Conservation (phyloP, 2,113 vertebrate genomes). For the Sorex fumeus region DNA sequence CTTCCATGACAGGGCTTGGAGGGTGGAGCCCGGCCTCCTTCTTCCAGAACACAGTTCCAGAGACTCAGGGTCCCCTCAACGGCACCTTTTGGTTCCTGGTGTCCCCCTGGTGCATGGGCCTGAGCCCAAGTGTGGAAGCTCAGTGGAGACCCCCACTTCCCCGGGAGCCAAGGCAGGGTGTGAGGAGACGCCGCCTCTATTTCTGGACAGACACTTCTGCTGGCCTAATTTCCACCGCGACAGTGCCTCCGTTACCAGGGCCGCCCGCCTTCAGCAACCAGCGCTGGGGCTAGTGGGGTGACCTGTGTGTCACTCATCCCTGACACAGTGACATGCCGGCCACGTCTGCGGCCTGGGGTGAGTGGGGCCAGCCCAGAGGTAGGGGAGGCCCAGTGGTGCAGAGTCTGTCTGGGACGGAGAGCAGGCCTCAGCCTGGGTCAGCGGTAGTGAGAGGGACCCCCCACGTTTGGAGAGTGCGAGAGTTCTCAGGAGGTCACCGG, state of each 20-base stretch:
- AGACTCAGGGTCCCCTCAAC: not conserved
- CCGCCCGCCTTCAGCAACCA: constrained; percentile 74
- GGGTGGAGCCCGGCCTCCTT: not conserved
- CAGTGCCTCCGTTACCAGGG: constrained; percentile 61
- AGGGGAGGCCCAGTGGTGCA: not conserved
- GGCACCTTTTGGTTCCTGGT: not conserved
- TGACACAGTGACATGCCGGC: not conserved
- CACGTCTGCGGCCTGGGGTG: not conserved
- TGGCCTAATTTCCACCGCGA: constrained; percentile 64
- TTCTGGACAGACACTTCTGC: constrained; percentile 65
- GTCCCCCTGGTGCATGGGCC: too few species aligned
- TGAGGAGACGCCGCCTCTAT: not conserved
- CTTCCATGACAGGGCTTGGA: not conserved
- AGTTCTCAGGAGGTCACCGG: too few species aligned
- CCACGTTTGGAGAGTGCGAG: rapidly evolving
- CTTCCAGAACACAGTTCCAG: not conserved
- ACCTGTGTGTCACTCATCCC: constrained; percentile 28
- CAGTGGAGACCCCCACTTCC: too few species aligned
- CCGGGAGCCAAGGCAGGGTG: too few species aligned
- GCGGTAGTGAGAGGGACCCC: not conserved
- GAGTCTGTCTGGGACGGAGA: not conserved
- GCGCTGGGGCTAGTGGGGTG: constrained; percentile 64
- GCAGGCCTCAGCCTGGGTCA: too few species aligned
- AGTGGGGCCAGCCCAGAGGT: rapidly evolving
- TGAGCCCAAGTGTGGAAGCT: too few species aligned